A percentile compares a stretch with the other conserved stretches of the same genome.
Conservation (phyloP, 2,113 vertebrate genomes). For the Myodes glareolus region DNA sequence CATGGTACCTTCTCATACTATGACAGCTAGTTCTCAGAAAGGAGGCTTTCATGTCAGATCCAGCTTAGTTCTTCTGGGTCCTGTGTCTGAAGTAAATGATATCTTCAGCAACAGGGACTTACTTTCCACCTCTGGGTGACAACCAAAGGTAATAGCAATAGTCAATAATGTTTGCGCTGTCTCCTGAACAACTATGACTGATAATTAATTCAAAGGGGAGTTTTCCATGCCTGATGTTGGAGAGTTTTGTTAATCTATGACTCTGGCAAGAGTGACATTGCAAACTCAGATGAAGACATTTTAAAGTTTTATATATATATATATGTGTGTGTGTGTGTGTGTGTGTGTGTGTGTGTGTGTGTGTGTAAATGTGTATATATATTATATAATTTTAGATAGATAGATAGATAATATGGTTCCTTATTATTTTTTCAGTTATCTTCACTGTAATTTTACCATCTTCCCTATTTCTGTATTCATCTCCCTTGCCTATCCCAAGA, state of each 20-base stretch:
- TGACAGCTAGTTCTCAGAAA: not conserved
- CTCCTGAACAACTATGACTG: not conserved
- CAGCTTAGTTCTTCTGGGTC: not conserved
- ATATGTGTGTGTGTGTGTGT: not conserved
- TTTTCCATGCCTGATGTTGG: not conserved
- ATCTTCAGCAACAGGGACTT: not conserved
- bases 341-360: not conserved
- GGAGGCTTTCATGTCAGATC: not conserved
- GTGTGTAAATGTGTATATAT: no score
- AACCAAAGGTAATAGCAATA: not conserved
- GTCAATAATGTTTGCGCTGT: not conserved
- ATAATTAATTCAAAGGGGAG: not conserved
- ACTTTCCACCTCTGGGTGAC: not conserved
- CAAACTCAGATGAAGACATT: not conserved
- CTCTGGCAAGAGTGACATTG: not conserved
- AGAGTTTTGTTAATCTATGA: not conserved
- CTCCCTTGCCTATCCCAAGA: not conserved
- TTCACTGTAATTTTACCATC: not conserved
- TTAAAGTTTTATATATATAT: not conserved
- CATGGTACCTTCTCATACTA: not conserved
- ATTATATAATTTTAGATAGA: not conserved
- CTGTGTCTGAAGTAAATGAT: not conserved
- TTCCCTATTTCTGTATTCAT: not conserved
- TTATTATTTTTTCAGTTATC: not conserved
- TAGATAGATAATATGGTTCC: not conserved